phyloP scores from a whole-genome alignment of 2,113 vertebrate genomes.

The Triplophysa tibetana region DNA sequence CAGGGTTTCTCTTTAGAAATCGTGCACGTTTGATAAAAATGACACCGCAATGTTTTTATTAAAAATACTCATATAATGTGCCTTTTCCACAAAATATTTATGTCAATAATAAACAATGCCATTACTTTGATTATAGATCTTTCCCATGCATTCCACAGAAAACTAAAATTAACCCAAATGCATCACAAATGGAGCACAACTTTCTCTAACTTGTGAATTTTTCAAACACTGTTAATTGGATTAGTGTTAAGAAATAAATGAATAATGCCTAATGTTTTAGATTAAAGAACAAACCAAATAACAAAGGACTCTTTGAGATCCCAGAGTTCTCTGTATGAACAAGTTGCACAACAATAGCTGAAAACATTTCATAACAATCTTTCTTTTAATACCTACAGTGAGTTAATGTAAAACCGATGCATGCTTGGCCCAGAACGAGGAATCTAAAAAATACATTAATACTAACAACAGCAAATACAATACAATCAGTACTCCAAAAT shows the following conservation, averaged over 20 bases:
- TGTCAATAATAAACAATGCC: too few species aligned
- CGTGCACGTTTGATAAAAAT: conserved; percentile 14
- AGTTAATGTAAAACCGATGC: not conserved
- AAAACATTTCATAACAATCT: not conserved
- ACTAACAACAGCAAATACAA: not conserved
- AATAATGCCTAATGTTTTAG: conserved; percentile 26
- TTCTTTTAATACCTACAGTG: not conserved
- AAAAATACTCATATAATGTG: not conserved
- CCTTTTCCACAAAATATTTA: too few species aligned
- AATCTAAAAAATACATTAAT: not conserved
- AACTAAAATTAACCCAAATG: too few species aligned
- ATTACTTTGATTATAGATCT: too few species aligned
- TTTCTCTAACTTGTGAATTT: not conserved
- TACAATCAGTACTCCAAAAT: not conserved
- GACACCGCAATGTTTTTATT: not conserved
- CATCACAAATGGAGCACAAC: too few species aligned
- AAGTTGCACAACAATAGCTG: not conserved
- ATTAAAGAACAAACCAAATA: not conserved
- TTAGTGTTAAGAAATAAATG: conserved; percentile 31
- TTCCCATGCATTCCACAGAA: too few species aligned
- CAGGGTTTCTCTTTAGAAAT: conserved; percentile 12
- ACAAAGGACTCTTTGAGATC: not conserved
- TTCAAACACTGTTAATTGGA: conserved; percentile 24
- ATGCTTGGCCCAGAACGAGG: not conserved
- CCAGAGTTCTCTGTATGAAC: not conserved